phyloP scores from a whole-genome alignment of 2,797 vertebrate genomes.

The Falco concolor region DNA sequence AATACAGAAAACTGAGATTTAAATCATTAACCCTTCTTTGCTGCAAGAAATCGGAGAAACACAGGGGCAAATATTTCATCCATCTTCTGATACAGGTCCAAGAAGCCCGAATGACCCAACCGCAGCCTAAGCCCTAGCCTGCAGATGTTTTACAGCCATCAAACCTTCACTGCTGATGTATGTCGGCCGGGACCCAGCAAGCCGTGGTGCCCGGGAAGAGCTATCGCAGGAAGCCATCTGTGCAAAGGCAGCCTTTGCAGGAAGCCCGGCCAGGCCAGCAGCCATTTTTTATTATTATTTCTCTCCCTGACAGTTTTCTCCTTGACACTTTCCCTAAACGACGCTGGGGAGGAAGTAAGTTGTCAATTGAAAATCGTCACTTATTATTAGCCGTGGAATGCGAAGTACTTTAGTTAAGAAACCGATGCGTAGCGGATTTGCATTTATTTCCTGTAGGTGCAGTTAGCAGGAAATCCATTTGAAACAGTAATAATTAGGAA shows the following conservation, averaged over 20 bases:
- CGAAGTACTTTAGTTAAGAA: neutral
- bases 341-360: neutral
- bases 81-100: constrained; percentile 8
- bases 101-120: constrained; percentile 9
- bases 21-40: neutral
- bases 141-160: neutral
- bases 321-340: constrained; percentile 39
- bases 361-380: constrained; percentile 4
- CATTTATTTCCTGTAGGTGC: constrained; percentile 22
- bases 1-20: neutral
- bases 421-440: neutral
- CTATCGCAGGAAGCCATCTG: constrained; percentile 90
- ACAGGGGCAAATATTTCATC: neutral
- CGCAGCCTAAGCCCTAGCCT: neutral
- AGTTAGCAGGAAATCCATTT: neutral
- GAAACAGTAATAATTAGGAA: neutral
- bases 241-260: constrained; percentile 67
- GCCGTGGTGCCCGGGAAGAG: constrained; percentile 49
- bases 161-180: neutral
- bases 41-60: neutral
- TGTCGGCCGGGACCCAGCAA: neutral
- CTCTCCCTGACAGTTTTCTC: constrained; percentile 45
- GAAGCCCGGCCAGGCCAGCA: constrained; percentile 66
- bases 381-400: neutral
- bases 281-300: neutral